These are phyloP conservation scores for Chrysolina oricalcia DNA, from an alignment of 2,888 invertebrate species.

Conservation along the genomic window DNA sequence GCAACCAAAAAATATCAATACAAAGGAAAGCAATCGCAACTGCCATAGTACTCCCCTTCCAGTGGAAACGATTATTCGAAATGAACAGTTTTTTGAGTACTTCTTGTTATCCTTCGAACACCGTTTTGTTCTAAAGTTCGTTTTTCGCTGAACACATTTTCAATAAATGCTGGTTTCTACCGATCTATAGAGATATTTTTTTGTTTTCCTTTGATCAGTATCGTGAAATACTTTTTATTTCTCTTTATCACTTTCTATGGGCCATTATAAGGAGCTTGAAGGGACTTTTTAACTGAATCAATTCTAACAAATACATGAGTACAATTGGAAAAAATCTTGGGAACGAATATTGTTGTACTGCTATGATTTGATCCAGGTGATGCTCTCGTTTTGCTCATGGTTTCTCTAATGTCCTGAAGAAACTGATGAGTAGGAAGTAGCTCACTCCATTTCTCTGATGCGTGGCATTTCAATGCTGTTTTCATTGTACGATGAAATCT, in stretches of 20 bases:
- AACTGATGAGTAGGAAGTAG: too few relatives aligned
- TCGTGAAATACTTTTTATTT: constrained; percentile 42
- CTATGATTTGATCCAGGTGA: constrained; percentile 64
- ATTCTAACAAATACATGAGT: constrained; percentile 56
- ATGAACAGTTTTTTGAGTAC: background rate
- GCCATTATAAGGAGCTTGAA: constrained; percentile 55
- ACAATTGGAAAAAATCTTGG: constrained; percentile 58
- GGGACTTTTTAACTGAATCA: constrained; percentile 52
- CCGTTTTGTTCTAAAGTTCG: background rate
- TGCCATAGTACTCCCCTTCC: background rate
- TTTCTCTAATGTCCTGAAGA: too few relatives aligned
- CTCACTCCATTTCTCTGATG: too few relatives aligned
- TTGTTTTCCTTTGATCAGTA: constrained; percentile 39
- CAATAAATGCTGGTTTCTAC: constrained; percentile 54
- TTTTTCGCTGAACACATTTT: background rate
- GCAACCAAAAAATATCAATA: background rate
- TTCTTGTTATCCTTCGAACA: background rate
- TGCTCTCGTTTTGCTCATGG: constrained; percentile 56
- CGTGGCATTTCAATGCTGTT: constrained; percentile 57
- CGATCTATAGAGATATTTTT: constrained; percentile 50
- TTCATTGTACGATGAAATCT: constrained; percentile 68
- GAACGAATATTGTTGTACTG: too few relatives aligned
- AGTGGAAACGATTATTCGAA: background rate
- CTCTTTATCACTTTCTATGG: constrained; percentile 48
- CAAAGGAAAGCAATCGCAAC: background rate